Evolutionary conservation across 2,113 vertebrate species (phyloP), one percentile per base, ranked within the genome.

Genomic region (Elachura formosa): DNA sequence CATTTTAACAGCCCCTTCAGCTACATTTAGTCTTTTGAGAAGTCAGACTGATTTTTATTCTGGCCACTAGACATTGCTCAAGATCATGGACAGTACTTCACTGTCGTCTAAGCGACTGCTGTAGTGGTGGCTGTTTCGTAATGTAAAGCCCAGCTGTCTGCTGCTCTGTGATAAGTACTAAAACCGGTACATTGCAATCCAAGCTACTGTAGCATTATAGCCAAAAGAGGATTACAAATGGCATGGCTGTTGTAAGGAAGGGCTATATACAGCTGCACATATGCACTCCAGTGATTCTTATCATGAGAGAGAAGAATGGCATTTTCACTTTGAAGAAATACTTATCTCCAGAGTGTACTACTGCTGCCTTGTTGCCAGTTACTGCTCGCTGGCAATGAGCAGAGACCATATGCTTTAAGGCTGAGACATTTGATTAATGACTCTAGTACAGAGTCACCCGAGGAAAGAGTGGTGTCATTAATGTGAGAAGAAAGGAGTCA

Each of bases 311-410:
- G 31, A 21, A 89, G 58, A 61, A 61, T 1, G 14, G 46, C 71
- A 90, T 85, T 94, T 89, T 80, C 78, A 63, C 62, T 94, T 93
- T 29, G n/a, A 86, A 59, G 93, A 94, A 79, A 78, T 88, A 89
- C 75, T 66, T 83, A 34, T 74, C 91, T 87, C 96, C 20, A 16
- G 71, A 74, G 89, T 73, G 63, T 85, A 28, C 58, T 95, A 13
- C 54, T 73, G 62, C 91, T 94, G 45, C 49, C 71, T 58, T 62
- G 36, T 49, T 91, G 77, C 54, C 84, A 79, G 3, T 75, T 94
- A 84, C 19, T 85, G 55, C 56, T 71, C 75, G 76, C 64, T 71
- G 61, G 82, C 48, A 81, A 38, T 36, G 64, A 94, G 43, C 24
- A 68, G 86, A 84, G 68, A 80, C 64, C 11, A 0, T 84, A 80